Conservation (phyloP, 2,797 vertebrate genomes). For the Chelidonichthys spinosus region DNA sequence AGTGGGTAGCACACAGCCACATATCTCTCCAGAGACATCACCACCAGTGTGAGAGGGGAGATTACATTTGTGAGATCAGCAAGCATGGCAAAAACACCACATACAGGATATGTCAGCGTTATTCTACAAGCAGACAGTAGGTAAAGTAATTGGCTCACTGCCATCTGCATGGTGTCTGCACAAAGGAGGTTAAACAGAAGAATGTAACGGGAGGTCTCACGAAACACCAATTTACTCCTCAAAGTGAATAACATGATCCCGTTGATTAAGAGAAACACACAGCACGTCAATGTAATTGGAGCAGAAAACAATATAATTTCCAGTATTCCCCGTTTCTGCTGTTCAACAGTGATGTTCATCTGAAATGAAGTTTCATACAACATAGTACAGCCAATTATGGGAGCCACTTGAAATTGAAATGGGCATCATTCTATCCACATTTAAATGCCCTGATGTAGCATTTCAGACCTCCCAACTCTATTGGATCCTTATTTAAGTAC, state of each 20-base stretch:
- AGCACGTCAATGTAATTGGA: neutral
- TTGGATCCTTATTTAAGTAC: too few relatives aligned
- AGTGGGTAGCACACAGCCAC: conserved; percentile 76
- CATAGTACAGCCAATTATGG: neutral
- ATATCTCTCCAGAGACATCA: conserved; percentile 80
- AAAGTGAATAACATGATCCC: conserved; percentile 2
- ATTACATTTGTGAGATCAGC: neutral
- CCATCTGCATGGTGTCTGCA: conserved; percentile 56
- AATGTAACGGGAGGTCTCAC: conserved; percentile 44
- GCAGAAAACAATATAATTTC: neutral
- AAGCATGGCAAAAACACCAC: neutral
- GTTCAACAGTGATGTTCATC: neutral
- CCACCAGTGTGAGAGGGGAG: conserved; percentile 60
- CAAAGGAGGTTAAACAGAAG: conserved; percentile 54
- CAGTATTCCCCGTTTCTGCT: neutral
- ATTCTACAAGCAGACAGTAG: neutral
- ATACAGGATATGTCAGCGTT: neutral
- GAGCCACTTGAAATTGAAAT: neutral
- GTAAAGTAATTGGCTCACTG: conserved; percentile 23
- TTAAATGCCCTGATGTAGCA: neutral
- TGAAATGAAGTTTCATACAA: neutral
- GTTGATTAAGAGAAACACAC: conserved; percentile 10
- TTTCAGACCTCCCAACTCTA: neutral
- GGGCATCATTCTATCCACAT: neutral
- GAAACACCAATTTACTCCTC: neutral